Evolutionary conservation across 2,113 vertebrate genomes (phyloP).

Genomic region (Vulpes lagopus): DNA sequence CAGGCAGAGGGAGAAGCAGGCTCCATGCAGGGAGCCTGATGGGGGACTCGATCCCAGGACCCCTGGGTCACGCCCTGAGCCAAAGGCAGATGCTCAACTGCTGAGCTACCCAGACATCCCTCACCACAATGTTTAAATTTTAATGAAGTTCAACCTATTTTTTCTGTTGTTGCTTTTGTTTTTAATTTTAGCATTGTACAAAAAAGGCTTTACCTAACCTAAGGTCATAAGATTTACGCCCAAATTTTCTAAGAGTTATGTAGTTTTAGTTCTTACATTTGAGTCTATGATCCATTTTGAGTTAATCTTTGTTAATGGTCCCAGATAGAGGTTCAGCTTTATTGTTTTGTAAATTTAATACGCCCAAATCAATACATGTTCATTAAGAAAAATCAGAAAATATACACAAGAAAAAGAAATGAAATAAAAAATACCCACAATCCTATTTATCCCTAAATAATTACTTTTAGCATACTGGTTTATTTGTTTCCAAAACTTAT

Average conservation of each 20-base stretch:
- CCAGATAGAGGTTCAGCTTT: background rate
- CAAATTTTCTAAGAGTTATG: background rate
- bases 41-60: too few relatives aligned
- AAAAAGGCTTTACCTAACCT: background rate
- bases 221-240: background rate
- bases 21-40: too few relatives aligned
- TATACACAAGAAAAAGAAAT: background rate
- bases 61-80: too few relatives aligned
- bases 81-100: too few relatives aligned
- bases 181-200: background rate
- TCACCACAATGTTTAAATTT: background rate
- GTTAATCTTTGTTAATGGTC: background rate
- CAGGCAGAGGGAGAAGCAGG: too few relatives aligned
- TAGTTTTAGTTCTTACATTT: conserved; percentile 12
- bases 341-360: conserved; percentile 29
- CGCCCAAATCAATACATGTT: background rate
- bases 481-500: background rate
- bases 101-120: too few relatives aligned
- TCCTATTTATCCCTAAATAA: background rate
- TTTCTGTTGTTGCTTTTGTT: background rate
- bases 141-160: background rate
- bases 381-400: conserved; percentile 34
- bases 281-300: background rate
- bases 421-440: background rate
- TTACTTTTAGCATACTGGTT: background rate